phyloP scores from a whole-genome alignment of 2,797 vertebrate genomes.

The Channa striata region DNA sequence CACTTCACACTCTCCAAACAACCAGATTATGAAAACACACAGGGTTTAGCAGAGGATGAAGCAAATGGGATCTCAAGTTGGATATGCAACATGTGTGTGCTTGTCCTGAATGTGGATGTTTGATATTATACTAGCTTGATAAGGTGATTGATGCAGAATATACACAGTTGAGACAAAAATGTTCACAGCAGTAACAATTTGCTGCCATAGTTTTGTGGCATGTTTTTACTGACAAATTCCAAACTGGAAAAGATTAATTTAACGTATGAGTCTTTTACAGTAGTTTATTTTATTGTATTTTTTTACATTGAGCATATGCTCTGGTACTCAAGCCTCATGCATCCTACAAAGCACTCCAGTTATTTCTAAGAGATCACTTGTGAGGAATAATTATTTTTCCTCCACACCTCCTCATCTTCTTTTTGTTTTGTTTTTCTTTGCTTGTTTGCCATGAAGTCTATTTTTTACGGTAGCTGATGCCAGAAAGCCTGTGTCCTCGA shows the following conservation, averaged over 20 bases:
- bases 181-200: not conserved
- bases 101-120: not conserved
- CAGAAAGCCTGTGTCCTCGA: conserved; percentile 25
- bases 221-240: not conserved
- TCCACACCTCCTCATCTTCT: not conserved
- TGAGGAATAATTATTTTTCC: not conserved
- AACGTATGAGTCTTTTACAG: not conserved
- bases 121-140: not conserved
- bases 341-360: not conserved
- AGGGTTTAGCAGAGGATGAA: not conserved
- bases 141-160: not conserved
- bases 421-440: not conserved
- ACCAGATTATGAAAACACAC: conserved; percentile 10
- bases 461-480: not conserved
- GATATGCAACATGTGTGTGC: not conserved
- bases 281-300: no score
- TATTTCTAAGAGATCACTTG: conserved; percentile 14
- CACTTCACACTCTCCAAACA: conserved; percentile 34
- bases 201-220: not conserved
- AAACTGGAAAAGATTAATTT: not conserved
- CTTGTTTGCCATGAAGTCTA: not conserved
- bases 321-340: not conserved
- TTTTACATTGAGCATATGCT: not conserved
- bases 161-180: not conserved
- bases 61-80: not conserved